Base-by-base conservation (phyloP, 2,113 vertebrate genomes). In the Equus quagga region DNA sequence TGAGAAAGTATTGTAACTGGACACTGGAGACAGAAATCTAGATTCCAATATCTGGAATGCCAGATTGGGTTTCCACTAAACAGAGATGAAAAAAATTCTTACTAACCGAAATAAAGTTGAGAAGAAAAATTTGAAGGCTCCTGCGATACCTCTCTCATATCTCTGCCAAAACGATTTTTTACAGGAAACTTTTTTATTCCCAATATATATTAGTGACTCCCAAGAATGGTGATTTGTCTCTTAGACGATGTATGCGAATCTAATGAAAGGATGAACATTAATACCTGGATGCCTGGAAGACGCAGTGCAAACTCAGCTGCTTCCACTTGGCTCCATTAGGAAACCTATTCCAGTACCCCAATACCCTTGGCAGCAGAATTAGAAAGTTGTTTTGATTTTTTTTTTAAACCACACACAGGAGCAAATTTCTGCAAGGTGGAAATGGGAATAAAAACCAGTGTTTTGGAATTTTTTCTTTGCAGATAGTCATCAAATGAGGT, bases 401-500 rank as follows among this genome's bases (percentile, higher is more conserved):
- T 97, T 95, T 95, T 92, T 5, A 41, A 91, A 93, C 73, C 92
- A 95, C 58, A 91, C 94, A 97, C 58, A 96, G 89, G 89, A 96
- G 54, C 82, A 60, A 78, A 95, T 97, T 96, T 98, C 95, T 97
- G 83, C 79, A 89, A 87, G 89, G 96, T 83, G 33, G 89, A 85
- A 97, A 91, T 76, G 60, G 93, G 97, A 98, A 97, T 83, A 98
- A 98, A 96, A 72, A 93, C 4, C 81, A 95, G 33, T 70, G 93
- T 73, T 97, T 94, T 81, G 72, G 95, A 98, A 95, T 96, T 96
- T 95, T 89, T 97, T 93, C 88, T 97, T 91, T 91, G 21, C 78
- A 95, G 80, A 95, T 86, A 96, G 96, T 98, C 95, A 98, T 98
- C 98, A 98, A 97, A 89, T 49, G 60, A 96, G 91, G 78, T 97